Base-by-base conservation (phyloP, 2,797 vertebrate species). In the Coregonus ussuriensis region DNA sequence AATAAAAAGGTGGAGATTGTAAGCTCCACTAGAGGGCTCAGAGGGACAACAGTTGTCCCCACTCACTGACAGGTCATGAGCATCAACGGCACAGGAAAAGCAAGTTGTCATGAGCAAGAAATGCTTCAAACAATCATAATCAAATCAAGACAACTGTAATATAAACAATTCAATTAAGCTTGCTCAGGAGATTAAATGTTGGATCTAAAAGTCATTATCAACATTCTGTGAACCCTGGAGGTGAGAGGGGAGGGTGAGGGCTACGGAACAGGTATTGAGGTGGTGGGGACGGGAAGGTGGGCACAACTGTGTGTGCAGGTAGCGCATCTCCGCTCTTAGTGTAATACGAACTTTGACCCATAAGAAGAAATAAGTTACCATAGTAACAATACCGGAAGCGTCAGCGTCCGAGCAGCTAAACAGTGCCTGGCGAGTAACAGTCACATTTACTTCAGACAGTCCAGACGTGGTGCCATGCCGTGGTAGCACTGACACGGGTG, bases 321-420 rank as follows among this genome's bases (percentile, higher is more conserved):
- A 74, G 74, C 78, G 83, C 16, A 65, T 86, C 86, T 87, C 80
- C 80, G 85, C 83, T 91, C 86, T 89, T 92, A 92, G 92, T 92
- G 93, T 91, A 88, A 87, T 85, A 88, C 83, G 84, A 90, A 91
- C 84, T 87, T 88, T 94, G 93, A 95, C 93, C 94, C 92, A 93
- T 92, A 74, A 72, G 69, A 81, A 84, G 83, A 87, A 82, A 80
- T 69, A 86, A 87, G 90, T 88, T 84, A 81, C 83, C 82, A 84
- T 84, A 78, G 91, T 94, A 94, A 94, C 92, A 88, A 87, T 87
- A 84, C 87, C 90, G 88, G 89, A 79, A 72, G 77, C 81, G 2
- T 47, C 41, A 47, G 2, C 41, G 41, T 47, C 9, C 9, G 71
- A 51, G 37, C 65, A n/a, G 73, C 74, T 75, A 73, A 84, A 86